phyloP scores from a whole-genome alignment of 1,140 invertebrate genomes.

The Bombus superbus region DNA sequence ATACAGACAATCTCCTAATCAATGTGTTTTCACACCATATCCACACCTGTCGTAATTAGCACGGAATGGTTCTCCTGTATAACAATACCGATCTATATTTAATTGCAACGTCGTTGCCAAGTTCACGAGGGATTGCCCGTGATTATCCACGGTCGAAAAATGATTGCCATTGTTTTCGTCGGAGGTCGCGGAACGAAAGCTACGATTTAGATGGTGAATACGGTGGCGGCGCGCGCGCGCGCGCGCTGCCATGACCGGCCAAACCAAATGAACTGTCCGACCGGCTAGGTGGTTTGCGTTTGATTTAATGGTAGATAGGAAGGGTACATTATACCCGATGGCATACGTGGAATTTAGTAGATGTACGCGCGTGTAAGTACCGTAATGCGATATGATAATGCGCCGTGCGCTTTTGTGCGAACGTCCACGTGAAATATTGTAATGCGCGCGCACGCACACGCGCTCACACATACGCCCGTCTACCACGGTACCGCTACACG shows the following conservation, averaged over 20 bases:
- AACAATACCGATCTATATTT: neutral
- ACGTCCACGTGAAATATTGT: constrained; percentile 49
- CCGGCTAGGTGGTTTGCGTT: constrained; percentile 39
- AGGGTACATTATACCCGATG: constrained; percentile 47
- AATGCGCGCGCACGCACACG: neutral
- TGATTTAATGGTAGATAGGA: constrained; percentile 54
- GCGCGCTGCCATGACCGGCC: neutral
- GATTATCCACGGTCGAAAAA: neutral
- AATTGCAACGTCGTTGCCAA: neutral
- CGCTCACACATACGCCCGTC: neutral
- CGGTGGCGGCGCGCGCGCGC: no score
- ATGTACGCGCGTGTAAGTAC: constrained; percentile 53
- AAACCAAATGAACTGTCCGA: constrained; percentile 29
- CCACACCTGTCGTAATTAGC: neutral
- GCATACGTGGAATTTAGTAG: constrained; percentile 52
- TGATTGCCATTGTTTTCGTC: neutral
- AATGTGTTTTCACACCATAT: neutral
- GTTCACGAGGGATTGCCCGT: neutral
- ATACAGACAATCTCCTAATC: neutral
- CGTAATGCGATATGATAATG: constrained; percentile 58
- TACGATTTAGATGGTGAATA: neutral
- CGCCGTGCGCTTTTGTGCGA: constrained; percentile 45
- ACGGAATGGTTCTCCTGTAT: neutral
- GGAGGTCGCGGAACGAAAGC: neutral
- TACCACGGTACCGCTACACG: no score